Base-by-base conservation (phyloP, 2,797 vertebrate genomes). In the Pithecia hirsuta region DNA sequence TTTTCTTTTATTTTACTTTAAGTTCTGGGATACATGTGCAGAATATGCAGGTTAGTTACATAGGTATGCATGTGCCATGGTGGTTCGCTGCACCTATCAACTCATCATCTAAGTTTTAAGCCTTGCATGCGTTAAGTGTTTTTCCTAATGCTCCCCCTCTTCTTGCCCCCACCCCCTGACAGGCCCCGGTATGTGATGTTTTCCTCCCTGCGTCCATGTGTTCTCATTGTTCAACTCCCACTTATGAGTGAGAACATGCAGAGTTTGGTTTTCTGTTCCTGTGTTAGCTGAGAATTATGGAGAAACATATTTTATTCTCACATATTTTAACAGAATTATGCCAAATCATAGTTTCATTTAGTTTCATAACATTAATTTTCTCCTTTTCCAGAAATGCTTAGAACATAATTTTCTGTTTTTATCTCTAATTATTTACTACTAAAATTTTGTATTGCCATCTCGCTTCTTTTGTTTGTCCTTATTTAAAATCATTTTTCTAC, bases 321-420 rank as follows among this genome's bases (percentile, higher is more conserved):
- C 17, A 89, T 55, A 95, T 78, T 93, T 95, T 93, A 96, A 83
- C 5, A 94, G 48, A 84, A 88, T 48, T 92, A 76, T 93, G 30
- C 39, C 84, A 92, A 96, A 64, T 93, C 90, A 93, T 76, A 67
- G 14, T 78, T 93, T 84, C 20, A n/a, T 84, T 15, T 85, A 72
- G 52, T 57, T 9, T 93, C 39, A 19, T 64, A 89, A 61, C 28
- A 70, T 74, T 92, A 67, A 55, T 90, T 85, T 95, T 90, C 57
- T 15, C 52, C n/a, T 5, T 90, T 74, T 89, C 75, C 24, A 91
- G 36, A 82, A 26, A 88, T 33, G 19, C 17, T 75, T 26, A 8
- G 9, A 83, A 91, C 28, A 91, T 48, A 89, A 67, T 89, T 80
- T 28, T 7, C 28, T 89, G 10, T 57, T 96, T 89, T 88, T 3